Conservation (phyloP, 2,888 invertebrate genomes). For the Mantis religiosa region DNA sequence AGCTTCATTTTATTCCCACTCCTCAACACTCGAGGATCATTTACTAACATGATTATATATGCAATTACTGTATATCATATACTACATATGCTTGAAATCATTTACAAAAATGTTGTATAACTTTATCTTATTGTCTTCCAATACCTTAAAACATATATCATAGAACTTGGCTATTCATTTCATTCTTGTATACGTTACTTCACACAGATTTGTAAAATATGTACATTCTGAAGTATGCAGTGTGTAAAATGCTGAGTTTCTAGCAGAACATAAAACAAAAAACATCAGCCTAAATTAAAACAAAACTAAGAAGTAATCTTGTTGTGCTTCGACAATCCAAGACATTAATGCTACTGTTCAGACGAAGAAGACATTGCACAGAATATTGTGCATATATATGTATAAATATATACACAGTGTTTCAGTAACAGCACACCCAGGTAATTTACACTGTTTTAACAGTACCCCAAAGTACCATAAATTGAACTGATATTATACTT, state of each 20-base stretch:
- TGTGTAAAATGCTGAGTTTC: slow-evolving; percentile 7
- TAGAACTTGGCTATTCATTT: slow-evolving; percentile 4
- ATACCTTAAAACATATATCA: slow-evolving; percentile 25
- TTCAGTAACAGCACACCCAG: slow-evolving; percentile 1
- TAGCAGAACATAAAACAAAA: neutral
- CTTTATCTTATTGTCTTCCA: slow-evolving; percentile 31
- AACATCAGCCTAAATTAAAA: slow-evolving; percentile 13
- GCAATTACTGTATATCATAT: neutral
- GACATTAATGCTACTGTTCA: neutral
- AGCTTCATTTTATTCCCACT: neutral
- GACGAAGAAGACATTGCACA: slow-evolving; percentile 3
- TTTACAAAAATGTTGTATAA: slow-evolving; percentile 18
- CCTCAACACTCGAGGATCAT: neutral
- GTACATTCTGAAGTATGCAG: slow-evolving; percentile 3
- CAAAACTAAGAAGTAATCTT: neutral
- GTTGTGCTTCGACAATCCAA: slow-evolving; percentile 3
- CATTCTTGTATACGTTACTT: slow-evolving; percentile 1
- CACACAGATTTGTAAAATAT: slow-evolving; percentile 11
- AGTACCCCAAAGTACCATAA: slow-evolving; percentile 1
- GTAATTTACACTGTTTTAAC: slow-evolving; percentile 8
- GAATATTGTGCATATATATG: neutral
- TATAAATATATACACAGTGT: neutral
- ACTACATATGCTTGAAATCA: neutral
- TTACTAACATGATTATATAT: slow-evolving; percentile 3
- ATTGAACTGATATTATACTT: neutral